Evolutionary conservation across 2,888 invertebrate genomes (phyloP), one percentile per base, ranked within the genome.

Genomic region (Eulithis testata): DNA sequence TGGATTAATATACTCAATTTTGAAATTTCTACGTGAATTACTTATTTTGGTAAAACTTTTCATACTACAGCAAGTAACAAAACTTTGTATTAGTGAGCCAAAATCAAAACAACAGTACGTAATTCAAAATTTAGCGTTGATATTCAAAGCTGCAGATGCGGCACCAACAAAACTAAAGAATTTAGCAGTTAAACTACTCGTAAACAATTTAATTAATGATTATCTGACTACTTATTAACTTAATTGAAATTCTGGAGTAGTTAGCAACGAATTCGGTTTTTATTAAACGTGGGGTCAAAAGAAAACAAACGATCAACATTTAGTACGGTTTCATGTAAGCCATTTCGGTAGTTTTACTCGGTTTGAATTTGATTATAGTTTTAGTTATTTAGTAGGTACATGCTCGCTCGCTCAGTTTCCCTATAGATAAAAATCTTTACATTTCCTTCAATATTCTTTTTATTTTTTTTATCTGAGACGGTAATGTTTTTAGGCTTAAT

Each of bases 251-350:
- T 70, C 66, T 65, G 68, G 63, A 68, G 69, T 68, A 64, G 63
- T 61, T 56, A 49, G 51, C 45, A 54, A 63, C 57, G 58, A 68
- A 68, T 68, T 56, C 58, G 60, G 63, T 71, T 61, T 71, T 66
- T 69, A 73, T 71, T 76, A 76, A 78, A 73, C 61, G 72, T 64
- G 75, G 75, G 82, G 81, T 84, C 78, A 81, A 76, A 83, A 84
- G 82, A 76, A 73, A 84, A 83, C 65, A 82, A 83, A 83, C 81
- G 65, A 44, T 66, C 11, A 64, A 80, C 82, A 80, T 79, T 71
- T 75, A 21, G 21, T 21, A 73, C 69, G 53, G 68, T 79, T 73
- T 74, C 43, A 72, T 69, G 60, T 65, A 77, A 61, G 70, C 58
- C 53, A 11, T 40, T 40, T 40, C 40, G 40, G 8, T 40, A 40